These are phyloP conservation scores for Meiosimyza decipiens DNA, from an alignment of 2,888 invertebrate species.

Conservation along the genomic window DNA sequence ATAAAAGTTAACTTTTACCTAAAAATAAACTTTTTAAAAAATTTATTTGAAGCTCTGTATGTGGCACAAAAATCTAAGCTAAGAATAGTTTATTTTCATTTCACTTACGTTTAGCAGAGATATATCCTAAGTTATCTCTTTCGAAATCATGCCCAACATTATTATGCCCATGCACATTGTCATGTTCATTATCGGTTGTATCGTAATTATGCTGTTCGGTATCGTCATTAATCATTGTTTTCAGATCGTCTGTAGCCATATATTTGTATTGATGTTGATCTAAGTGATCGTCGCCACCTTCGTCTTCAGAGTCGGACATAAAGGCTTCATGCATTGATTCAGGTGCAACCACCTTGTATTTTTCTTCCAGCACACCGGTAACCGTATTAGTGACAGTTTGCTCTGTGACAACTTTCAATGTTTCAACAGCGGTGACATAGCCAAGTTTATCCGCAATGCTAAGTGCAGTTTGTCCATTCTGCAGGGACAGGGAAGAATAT, in stretches of 20 bases:
- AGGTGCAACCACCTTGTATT: conserved; percentile 96
- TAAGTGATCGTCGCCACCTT: conserved; percentile 82
- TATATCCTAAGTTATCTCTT: conserved; percentile 30
- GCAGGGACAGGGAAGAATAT: neutral
- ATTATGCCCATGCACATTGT: conserved; percentile 52
- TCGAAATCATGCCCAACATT: conserved; percentile 40
- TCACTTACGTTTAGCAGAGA: too few species aligned
- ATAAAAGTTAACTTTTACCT: too few species aligned
- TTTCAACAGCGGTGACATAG: conserved; percentile 98
- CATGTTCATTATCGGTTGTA: conserved; percentile 72
- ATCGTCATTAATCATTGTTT: conserved; percentile 71
- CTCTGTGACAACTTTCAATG: conserved; percentile 91
- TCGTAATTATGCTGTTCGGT: conserved; percentile 80
- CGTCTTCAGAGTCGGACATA: conserved; percentile 99
- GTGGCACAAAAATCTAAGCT: too few species aligned
- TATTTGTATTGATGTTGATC: conserved; percentile 80
- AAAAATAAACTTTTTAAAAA: too few species aligned
- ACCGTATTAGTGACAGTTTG: conserved; percentile 75
- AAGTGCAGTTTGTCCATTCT: conserved; percentile 97
- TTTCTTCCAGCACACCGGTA: conserved; percentile 77
- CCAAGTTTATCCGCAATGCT: conserved; percentile 96
- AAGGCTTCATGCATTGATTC: conserved; percentile 99
- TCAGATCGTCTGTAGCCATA: conserved; percentile 85
- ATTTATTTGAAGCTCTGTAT: too few species aligned
- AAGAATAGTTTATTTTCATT: too few species aligned